Evolutionary conservation across 1,140 invertebrate genomes (phyloP), one percentile per base, ranked within the genome.

Genomic region (Drosophila subpulchrella): DNA sequence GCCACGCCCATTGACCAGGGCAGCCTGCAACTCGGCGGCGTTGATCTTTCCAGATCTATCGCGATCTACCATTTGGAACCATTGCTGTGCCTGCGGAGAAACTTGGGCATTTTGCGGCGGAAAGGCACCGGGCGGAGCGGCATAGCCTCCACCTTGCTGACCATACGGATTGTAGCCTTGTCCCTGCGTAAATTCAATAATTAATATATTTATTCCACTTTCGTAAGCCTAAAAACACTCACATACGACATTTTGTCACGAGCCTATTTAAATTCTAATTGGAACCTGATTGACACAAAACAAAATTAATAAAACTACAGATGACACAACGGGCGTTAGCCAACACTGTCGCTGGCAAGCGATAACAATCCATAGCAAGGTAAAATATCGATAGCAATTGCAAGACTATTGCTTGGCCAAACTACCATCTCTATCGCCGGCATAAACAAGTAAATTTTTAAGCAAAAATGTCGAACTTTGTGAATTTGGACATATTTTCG

Each of bases 1-100:
- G 27, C 97, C 97, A 93, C 97, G 96, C 34, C 96, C 97, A 93
- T 97, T 98, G 7, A 97, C 95, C 4, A 98, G 93, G 6, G 97
- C 97, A 6, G 94, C 93, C 92, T 96, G 95, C n/a, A 98, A 93
- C 93, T 98, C 97, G 12, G 82, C 61, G 10, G 96, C 94, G 66
- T 95, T 95, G 50, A 98, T 98, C 90, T 95, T 94, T n/a, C 97
- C 97, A 56, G 96, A 97, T 24, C 94, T 93, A 91, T 98, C 97
- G 71, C 93, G 94, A 83, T 98, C 97, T 10, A 98, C 97, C 36
- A 96, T 94, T n/a, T 90, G 81, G 90, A 98, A 98, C 97, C 97
- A 97, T 85, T 96, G 95, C 81, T 95, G 95, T 1, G 97, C 94
- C 86, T 97, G 95, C 20, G 96, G 95, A 24, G 93, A 91, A 0